Conservation (phyloP, 1,140 invertebrate species). For the Trichoplusia ni region DNA sequence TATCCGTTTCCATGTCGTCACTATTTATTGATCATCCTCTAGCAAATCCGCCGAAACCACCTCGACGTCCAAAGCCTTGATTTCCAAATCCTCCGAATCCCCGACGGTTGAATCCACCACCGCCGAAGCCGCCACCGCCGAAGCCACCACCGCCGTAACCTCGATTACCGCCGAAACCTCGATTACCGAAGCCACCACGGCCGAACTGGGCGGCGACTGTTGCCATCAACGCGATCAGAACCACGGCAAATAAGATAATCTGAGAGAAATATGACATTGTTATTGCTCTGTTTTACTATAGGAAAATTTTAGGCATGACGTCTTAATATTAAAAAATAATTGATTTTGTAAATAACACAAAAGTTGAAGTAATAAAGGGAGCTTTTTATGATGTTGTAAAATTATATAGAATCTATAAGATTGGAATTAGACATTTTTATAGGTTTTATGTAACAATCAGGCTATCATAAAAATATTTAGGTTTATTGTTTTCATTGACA, state of each 20-base stretch:
- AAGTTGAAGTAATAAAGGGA: too few species aligned
- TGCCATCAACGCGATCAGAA: not conserved
- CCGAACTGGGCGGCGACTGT: not conserved
- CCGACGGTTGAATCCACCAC: not conserved
- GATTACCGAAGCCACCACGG: not conserved
- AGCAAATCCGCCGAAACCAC: not conserved
- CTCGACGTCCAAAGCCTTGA: not conserved
- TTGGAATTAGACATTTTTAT: too few species aligned
- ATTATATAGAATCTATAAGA: too few species aligned
- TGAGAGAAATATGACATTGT: not conserved
- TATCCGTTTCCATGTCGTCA: not conserved
- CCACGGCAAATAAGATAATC: not conserved
- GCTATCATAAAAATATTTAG: too few species aligned
- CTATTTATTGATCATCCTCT: not conserved
- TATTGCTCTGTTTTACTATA: not conserved
- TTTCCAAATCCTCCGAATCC: slow-evolving; percentile 6
- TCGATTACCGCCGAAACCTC: too few species aligned
- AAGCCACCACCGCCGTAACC: not conserved
- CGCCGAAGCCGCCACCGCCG: not conserved
- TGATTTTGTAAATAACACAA: too few species aligned
- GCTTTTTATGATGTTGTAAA: too few species aligned
- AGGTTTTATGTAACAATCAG: too few species aligned
- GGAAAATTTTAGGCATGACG: not conserved
- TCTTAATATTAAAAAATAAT: too few species aligned
- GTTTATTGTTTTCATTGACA: too few species aligned